Evolutionary conservation across 2,888 invertebrate genomes (phyloP).

Genomic region (Petrolisthes manimaculis): DNA sequence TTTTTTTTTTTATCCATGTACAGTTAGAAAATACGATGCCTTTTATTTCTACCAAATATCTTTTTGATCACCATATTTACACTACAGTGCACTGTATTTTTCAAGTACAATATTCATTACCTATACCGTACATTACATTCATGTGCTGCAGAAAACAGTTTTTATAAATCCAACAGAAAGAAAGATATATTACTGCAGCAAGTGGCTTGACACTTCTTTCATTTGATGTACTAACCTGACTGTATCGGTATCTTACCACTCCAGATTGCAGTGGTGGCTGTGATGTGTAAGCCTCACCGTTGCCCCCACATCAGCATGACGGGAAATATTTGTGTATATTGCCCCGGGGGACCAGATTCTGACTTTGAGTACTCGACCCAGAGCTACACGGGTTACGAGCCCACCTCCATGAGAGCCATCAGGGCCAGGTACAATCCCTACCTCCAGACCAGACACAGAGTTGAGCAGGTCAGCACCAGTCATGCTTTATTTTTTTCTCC

Average conservation of each 20-base stretch:
- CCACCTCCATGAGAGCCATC: slow-evolving; percentile 99
- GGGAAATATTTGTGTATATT: slow-evolving; percentile 99
- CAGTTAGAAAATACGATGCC: not conserved
- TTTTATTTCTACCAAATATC: not conserved
- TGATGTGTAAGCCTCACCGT: slow-evolving; percentile 99
- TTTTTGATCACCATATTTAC: not conserved
- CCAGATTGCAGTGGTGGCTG: slow-evolving; percentile 92
- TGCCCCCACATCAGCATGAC: slow-evolving; percentile 99
- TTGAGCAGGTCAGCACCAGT: slow-evolving; percentile 78
- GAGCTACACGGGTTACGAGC: slow-evolving; percentile 98
- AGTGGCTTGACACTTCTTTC: no score
- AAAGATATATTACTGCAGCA: no score
- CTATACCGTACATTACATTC: no score
- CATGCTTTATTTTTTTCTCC: not conserved
- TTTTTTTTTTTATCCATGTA: not conserved
- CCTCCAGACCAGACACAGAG: slow-evolving; percentile 89
- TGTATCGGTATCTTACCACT: no score
- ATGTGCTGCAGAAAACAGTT: no score
- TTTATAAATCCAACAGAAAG: no score
- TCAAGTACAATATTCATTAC: not conserved
- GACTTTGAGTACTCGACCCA: slow-evolving; percentile 99
- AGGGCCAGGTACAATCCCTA: slow-evolving; percentile 97
- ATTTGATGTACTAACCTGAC: no score
- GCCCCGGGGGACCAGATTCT: slow-evolving; percentile 98
- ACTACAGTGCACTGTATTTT: slow-evolving; percentile 4